phyloP scores from a whole-genome alignment of 2,113 vertebrate species.

The Chaetodon auriga region DNA sequence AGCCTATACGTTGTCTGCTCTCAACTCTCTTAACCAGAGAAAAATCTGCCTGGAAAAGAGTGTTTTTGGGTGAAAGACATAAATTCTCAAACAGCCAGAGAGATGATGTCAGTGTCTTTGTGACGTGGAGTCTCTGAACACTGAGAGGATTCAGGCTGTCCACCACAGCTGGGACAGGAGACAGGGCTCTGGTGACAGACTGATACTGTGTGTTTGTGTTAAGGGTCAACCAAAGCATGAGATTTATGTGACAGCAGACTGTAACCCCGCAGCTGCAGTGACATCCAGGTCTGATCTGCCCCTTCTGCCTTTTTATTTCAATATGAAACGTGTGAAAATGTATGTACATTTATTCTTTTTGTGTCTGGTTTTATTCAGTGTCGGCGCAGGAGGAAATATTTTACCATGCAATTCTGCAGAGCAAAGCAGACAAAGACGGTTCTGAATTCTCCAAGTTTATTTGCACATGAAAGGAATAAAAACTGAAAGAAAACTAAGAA shows the following conservation, averaged over 20 bases:
- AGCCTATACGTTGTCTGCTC: conserved; percentile 19
- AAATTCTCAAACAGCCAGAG: conserved; percentile 12
- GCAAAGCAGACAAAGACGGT: neutral
- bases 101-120: conserved; percentile 23
- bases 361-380: neutral
- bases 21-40: neutral
- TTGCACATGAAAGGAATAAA: conserved; percentile 25
- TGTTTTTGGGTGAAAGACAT: neutral
- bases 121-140: conserved; percentile 25
- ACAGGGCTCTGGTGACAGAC: conserved; percentile 30
- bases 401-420: neutral
- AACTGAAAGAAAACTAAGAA: neutral
- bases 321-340: conserved; percentile 2
- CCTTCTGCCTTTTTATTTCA: neutral
- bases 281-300: neutral
- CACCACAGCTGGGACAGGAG: conserved; percentile 28
- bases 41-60: neutral
- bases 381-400: neutral
- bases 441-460: conserved; percentile 1
- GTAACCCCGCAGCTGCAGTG: neutral
- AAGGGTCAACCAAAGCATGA: conserved; percentile 1
- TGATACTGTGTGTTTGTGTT: conserved; percentile 8
- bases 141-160: conserved; percentile 30
- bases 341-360: conserved; percentile 17
- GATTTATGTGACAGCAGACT: conserved; percentile 23